Percentiles rank a stretch among this genome's conserved stretches.
Evolutionary conservation across 2,113 vertebrate genomes (phyloP).

Genomic region (human): DNA sequence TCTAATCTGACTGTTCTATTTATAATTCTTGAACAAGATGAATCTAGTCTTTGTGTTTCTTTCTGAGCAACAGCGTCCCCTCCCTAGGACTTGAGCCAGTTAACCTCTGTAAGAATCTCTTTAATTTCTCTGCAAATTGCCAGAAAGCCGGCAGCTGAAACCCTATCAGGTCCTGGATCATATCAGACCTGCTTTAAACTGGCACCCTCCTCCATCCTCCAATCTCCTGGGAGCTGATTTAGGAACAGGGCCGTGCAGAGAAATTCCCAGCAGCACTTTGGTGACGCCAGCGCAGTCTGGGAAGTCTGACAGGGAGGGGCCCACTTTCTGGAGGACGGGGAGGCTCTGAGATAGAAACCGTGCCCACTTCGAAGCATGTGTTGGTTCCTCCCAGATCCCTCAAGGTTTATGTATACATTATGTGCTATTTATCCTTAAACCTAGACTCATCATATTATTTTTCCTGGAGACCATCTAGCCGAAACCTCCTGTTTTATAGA

Average conservation of each 20-base stretch:
- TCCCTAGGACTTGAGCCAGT: conserved; percentile 75
- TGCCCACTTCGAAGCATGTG: neutral
- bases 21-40: conserved; percentile 74
- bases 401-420: neutral
- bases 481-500: neutral
- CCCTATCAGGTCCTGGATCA: conserved; percentile 81
- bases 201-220: conserved; percentile 69
- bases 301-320: conserved; percentile 2
- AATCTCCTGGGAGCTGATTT: conserved; percentile 81
- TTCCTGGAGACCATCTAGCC: neutral
- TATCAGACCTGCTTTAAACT: conserved; percentile 76
- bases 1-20: conserved; percentile 74
- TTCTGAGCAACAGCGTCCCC: conserved; percentile 68
- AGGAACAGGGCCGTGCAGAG: conserved; percentile 78
- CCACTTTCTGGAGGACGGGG: neutral
- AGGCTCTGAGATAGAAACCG: neutral
- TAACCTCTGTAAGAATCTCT: conserved; percentile 82
- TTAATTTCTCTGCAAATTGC: conserved; percentile 82
- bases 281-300: conserved; percentile 42
- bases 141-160: conserved; percentile 82
- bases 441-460: neutral
- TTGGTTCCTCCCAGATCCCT: neutral
- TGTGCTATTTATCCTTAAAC: neutral
- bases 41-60: conserved; percentile 74
- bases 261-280: conserved; percentile 67